Evolutionary conservation across 2,797 vertebrate genomes (phyloP), one percentile per base, ranked within the genome.

Genomic region (Lithobates sylvaticus): DNA sequence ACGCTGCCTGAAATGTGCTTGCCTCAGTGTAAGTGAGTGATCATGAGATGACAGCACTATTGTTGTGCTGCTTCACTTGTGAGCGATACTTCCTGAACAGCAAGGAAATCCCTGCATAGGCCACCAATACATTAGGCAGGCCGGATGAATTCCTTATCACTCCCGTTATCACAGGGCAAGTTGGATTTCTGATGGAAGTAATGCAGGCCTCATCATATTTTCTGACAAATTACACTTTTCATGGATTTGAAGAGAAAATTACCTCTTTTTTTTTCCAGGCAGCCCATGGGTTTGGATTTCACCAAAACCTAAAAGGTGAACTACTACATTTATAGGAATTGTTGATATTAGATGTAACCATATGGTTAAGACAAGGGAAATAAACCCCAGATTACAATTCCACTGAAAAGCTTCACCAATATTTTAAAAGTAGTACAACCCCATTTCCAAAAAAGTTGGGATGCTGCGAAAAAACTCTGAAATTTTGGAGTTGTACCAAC

Each of bases 11-110:
- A 79, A 87, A 84, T 84, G 69, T 79, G 86, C 86, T 87, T 84
- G 79, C 75, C 81, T 87, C 86, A 84, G 86, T 79, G 54, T 23
- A 10, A 42, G 16, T 75, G 42, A 87, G 44, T 75, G 81, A 87
- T 84, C 26, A 4, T 18, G 75, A 54, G 70, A 87, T 87, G 76
- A 87, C 81, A 87, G 86, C 76, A 50, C 76, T 29, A 87, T 87
- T 87, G 86, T 87, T 87, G 76, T 71, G 23, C 58, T 42, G 78
- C 23, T 39, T 74, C 44, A 26, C 73, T 47, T 36, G 68, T 74
- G 58, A 69, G 61, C 44, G 29, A 78, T 79, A 34, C 76, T 87
- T 87, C 86, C 86, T 83, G 86, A 69, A 32, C 68, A 78, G 79
- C 6, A 18, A 67, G 86, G 86, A 74, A 75, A 32, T 78, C 75